Evolutionary conservation across 2,113 vertebrate genomes (phyloP).

Genomic region (Felis chaus): DNA sequence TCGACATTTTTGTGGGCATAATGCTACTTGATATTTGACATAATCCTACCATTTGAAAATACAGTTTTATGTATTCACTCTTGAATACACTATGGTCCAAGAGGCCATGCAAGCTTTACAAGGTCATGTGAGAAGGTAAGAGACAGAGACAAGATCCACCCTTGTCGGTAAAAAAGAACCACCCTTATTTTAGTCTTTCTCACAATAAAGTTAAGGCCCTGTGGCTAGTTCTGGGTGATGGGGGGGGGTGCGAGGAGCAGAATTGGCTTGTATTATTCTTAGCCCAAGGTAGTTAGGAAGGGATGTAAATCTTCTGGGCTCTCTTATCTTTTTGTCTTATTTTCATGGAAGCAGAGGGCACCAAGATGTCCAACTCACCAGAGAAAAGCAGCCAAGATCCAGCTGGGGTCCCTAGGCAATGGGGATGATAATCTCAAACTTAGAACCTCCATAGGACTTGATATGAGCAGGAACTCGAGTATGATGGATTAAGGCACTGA

Average conservation of each 20-base stretch:
- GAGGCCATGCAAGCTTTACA: neutral
- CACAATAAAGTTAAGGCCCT: neutral
- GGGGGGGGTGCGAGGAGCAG: neutral
- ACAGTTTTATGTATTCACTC: neutral
- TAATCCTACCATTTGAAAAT: neutral
- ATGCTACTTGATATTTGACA: neutral
- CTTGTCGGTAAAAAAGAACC: neutral
- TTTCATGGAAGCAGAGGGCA: neutral
- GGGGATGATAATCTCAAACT: neutral
- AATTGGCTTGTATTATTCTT: neutral
- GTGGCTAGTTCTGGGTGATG: neutral
- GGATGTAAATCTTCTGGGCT: neutral
- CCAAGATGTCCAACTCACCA: neutral
- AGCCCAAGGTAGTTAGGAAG: neutral
- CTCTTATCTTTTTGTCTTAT: neutral
- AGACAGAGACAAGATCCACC: neutral
- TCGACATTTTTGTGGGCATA: neutral
- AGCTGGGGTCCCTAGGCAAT: neutral
- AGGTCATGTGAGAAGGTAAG: neutral
- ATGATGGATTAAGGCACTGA: neutral
- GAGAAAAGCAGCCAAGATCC: neutral
- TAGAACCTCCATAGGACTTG: neutral
- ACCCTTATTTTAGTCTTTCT: neutral
- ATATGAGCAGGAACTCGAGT: neutral
- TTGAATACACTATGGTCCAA: neutral